These are phyloP conservation scores for Hafferia zeledoni DNA, from an alignment of 2,797 vertebrate genomes.

Conservation along the genomic window DNA sequence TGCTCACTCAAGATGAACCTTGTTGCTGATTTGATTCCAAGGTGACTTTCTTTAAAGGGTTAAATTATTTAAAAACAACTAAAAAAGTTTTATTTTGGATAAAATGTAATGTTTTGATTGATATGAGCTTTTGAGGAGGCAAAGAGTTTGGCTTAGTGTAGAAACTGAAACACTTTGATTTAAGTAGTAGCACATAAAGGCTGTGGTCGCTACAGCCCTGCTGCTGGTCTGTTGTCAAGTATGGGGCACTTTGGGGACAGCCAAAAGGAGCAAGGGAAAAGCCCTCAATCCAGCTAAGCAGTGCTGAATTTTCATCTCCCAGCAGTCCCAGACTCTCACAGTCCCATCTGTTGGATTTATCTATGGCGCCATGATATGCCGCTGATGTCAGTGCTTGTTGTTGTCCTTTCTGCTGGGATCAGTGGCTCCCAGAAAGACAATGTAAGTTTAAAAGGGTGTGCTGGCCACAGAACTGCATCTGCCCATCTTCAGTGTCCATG, in stretches of 20 bases:
- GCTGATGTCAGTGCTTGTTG: neutral
- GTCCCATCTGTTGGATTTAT: neutral
- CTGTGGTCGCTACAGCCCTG: accelerated
- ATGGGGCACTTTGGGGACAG: neutral
- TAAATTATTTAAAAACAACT: neutral
- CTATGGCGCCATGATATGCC: neutral
- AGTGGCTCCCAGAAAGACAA: neutral
- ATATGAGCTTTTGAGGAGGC: neutral
- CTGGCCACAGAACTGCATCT: neutral
- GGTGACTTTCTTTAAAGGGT: neutral
- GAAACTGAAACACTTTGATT: neutral
- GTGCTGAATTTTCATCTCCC: neutral
- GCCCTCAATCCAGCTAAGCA: neutral
- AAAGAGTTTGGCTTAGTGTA: neutral
- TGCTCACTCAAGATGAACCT: neutral
- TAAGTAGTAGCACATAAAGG: neutral
- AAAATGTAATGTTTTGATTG: neutral
- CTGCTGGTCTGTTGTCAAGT: neutral
- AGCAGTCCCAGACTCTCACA: neutral
- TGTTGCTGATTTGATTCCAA: neutral
- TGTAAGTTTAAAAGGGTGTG: neutral
- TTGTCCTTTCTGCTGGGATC: neutral
- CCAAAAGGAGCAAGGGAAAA: neutral
- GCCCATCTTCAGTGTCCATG: neutral
- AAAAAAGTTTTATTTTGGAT: neutral